Conservation (phyloP, 92 coral and sea anemone species). For the Montipora capitata region DNA sequence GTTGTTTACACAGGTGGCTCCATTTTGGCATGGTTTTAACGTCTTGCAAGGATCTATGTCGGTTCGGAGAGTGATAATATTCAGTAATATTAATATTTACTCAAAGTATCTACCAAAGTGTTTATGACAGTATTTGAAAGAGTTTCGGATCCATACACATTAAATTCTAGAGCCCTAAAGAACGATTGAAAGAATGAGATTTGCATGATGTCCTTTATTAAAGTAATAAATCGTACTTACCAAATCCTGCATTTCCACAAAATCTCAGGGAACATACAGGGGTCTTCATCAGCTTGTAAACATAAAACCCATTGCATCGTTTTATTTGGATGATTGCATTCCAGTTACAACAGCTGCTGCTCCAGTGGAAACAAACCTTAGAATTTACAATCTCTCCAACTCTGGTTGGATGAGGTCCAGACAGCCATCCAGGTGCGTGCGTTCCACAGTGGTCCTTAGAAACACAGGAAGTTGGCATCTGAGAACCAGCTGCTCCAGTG, state of each 20-base stretch:
- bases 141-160: no score
- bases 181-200: no score
- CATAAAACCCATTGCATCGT: conserved; percentile 62
- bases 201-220: no score
- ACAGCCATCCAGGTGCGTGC: conserved; percentile 78
- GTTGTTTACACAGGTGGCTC: conserved; percentile 51
- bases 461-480: conserved; percentile 76
- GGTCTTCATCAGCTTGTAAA: conserved; percentile 61
- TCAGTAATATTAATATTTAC: no score
- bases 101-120: no score
- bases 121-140: no score
- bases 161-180: no score
- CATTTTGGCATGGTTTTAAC: conserved; percentile 48
- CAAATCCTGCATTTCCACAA: neutral
- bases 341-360: conserved; percentile 56
- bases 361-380: conserved; percentile 70
- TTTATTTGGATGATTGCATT: conserved; percentile 57
- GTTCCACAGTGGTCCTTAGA: conserved; percentile 74
- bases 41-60: conserved; percentile 21
- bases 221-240: neutral
- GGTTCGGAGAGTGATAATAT: no score
- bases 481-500: conserved; percentile 72
- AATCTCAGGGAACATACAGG: conserved; percentile 23
- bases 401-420: conserved; percentile 57
- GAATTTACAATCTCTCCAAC: conserved; percentile 55